phyloP scores from a whole-genome alignment of 2,888 invertebrate species.

The Dioctria linearis region DNA sequence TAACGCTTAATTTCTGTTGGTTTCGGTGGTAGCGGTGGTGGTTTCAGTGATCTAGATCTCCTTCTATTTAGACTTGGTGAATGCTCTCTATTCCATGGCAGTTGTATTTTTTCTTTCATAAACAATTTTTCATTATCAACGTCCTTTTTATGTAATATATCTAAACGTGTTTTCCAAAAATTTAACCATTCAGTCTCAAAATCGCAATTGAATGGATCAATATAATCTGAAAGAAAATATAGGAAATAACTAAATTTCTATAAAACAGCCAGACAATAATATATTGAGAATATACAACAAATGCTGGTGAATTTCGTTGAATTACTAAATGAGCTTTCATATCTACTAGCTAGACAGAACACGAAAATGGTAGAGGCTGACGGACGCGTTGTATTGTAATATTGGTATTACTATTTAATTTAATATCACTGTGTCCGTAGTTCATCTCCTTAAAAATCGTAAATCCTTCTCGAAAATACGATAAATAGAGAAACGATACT shows the following conservation, averaged over 20 bases:
- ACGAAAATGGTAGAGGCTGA: no score
- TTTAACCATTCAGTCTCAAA: slow-evolving; percentile 11
- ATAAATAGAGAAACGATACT: no score
- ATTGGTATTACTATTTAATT: no score
- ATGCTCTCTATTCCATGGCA: not conserved
- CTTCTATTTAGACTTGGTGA: not conserved
- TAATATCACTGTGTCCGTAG: no score
- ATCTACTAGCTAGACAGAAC: no score
- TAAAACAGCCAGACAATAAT: no score
- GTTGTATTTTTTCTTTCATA: not conserved
- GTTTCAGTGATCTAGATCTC: not conserved
- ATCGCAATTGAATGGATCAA: slow-evolving; percentile 52
- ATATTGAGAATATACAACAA: no score
- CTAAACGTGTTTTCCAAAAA: not conserved
- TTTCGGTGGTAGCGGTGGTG: not conserved
- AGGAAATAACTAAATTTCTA: not conserved
- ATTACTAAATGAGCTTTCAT: no score
- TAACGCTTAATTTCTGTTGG: not conserved
- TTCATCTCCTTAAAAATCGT: no score
- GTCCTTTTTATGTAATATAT: not conserved
- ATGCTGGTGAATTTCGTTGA: no score
- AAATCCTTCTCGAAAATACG: no score
- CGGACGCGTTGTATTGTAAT: no score
- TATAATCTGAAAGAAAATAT: slow-evolving; percentile 51
- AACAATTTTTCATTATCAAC: not conserved